phyloP scores from a whole-genome alignment of 92 coral and sea anemone genomes.

The Palythoa grandis region DNA sequence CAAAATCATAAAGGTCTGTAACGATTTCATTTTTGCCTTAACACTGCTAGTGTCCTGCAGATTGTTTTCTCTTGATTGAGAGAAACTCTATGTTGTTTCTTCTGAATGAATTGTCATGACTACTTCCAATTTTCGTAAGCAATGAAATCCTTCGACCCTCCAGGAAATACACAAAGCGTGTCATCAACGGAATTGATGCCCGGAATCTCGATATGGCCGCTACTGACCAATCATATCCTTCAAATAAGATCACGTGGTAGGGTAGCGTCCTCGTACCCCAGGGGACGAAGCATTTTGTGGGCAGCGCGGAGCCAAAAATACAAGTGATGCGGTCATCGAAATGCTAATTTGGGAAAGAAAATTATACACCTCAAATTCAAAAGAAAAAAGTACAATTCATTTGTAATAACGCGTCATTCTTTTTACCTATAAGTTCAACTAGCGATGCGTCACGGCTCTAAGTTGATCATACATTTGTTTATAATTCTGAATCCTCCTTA shows the following conservation, averaged over 20 bases:
- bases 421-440: not conserved
- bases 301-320: constrained; percentile 25
- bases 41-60: not conserved
- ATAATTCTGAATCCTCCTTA: not conserved
- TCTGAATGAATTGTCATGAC: not conserved
- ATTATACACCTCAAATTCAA: constrained; percentile 7
- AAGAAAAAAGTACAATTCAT: not conserved
- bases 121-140: not conserved
- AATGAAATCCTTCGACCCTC: constrained; percentile 34
- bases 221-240: constrained; percentile 27
- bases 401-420: constrained; percentile 21
- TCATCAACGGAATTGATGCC: constrained; percentile 48
- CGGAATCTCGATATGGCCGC: constrained; percentile 45
- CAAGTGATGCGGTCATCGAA: constrained; percentile 3
- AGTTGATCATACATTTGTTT: not conserved
- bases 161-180: constrained; percentile 31
- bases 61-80: not conserved
- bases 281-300: constrained; percentile 42
- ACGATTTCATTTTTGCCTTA: not conserved
- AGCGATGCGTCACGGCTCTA: not conserved
- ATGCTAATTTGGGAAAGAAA: constrained; percentile 29
- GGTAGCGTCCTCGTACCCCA: constrained; percentile 43
- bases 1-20: constrained; percentile 30
- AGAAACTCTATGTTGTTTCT: not conserved
- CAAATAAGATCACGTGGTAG: constrained; percentile 14